Conservation (phyloP, 1,140 invertebrate species). For the Drosophila grimshawi region DNA sequence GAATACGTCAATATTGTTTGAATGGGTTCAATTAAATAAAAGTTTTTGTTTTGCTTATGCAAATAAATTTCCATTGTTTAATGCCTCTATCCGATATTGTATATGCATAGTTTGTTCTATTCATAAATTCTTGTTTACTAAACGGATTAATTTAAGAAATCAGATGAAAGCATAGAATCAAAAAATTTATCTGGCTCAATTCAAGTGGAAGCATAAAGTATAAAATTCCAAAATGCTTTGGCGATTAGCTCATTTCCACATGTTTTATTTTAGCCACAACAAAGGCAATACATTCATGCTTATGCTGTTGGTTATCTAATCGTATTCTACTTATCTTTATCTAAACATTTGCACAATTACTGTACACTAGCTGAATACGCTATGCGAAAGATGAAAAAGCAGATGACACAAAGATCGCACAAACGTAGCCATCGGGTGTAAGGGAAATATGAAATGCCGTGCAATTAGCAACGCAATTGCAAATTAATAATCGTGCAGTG, state of each 20-base stretch:
- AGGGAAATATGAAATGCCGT: conserved; percentile 34
- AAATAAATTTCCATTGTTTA: conserved; percentile 6
- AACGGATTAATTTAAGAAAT: neutral
- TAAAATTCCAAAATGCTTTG: conserved; percentile 28
- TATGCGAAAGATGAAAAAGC: conserved; percentile 25
- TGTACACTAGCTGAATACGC: conserved; percentile 10
- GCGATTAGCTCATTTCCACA: conserved; percentile 40
- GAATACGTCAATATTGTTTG: conserved; percentile 8
- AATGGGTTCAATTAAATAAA: conserved; percentile 7
- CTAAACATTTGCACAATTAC: conserved; percentile 48
- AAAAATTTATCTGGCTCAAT: conserved; percentile 29
- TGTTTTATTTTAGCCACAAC: conserved; percentile 13
- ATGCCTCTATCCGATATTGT: neutral
- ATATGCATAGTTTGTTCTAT: conserved; percentile 8
- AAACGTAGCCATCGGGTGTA: neutral
- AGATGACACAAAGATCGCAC: conserved; percentile 14
- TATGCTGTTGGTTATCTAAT: conserved; percentile 61
- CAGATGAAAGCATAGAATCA: conserved; percentile 7
- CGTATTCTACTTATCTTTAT: conserved; percentile 58
- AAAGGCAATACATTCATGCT: conserved; percentile 1
- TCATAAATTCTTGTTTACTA: conserved; percentile 30
- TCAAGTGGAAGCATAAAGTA: conserved; percentile 48
- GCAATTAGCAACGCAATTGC: conserved; percentile 79
- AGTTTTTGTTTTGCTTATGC: conserved; percentile 17
- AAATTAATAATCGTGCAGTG: conserved; percentile 78